phyloP scores from a whole-genome alignment of 2,888 invertebrate species.

The Portevinia maculata region DNA sequence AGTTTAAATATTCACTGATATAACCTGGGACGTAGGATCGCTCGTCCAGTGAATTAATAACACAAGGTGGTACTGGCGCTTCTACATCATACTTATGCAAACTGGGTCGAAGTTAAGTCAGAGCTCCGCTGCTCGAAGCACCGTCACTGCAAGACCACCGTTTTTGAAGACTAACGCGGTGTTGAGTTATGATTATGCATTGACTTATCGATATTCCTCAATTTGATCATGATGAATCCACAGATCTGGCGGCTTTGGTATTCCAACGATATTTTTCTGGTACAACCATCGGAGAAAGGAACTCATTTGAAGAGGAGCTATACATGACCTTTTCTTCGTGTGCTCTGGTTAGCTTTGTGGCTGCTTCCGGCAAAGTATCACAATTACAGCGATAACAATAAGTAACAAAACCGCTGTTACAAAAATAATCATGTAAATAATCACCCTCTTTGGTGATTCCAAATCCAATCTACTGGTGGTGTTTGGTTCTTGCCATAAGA shows the following conservation, averaged over 20 bases:
- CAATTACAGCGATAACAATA: conserved; percentile 85
- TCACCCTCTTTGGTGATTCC: conserved; percentile 81
- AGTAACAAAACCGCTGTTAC: conserved; percentile 84
- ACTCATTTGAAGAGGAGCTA: conserved; percentile 73
- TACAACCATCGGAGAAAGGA: conserved; percentile 81
- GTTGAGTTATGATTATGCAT: conserved; percentile 85
- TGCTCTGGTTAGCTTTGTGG: conserved; percentile 85
- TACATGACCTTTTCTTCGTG: conserved; percentile 85
- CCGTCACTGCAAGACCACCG: conserved; percentile 84
- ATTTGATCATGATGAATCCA: conserved; percentile 99
- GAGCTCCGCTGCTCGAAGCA: conserved; percentile 88
- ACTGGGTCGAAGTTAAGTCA: conserved; percentile 89
- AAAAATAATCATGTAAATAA: conserved; percentile 85
- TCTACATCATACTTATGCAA: conserved; percentile 86
- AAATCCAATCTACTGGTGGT: conserved; percentile 84
- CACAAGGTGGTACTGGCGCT: conserved; percentile 81
- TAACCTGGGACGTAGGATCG: conserved; percentile 93
- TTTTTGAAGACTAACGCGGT: conserved; percentile 83
- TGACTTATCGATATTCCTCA: conserved; percentile 93
- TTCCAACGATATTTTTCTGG: conserved; percentile 88
- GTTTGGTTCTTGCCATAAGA: conserved; percentile 80
- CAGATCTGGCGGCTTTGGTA: conserved; percentile 96
- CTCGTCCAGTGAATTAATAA: conserved; percentile 90
- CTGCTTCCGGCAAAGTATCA: conserved; percentile 86
- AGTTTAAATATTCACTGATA: conserved; percentile 87